Evolutionary conservation across 2,888 invertebrate species (phyloP), one percentile per base, ranked within the genome.

Genomic region (Calliphora vomitoria): DNA sequence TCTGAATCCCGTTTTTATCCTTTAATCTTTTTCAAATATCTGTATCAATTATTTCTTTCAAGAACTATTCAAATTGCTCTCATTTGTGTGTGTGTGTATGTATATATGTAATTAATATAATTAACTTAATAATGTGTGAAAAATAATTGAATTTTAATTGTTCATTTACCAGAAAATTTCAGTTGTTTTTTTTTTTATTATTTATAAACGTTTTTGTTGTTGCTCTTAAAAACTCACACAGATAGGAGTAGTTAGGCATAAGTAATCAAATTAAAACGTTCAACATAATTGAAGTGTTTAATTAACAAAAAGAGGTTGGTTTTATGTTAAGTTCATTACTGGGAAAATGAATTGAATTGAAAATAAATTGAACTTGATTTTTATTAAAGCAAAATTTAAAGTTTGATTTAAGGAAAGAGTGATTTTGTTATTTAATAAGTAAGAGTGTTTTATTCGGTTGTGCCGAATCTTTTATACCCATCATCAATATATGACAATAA

Each of bases 101-200:
- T 44, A 2, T 44, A 44, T 6, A 8, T 3, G 68, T 68, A 10
- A 69, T 50, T 25, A 15, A 64, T 55, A 18, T 50, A 79, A 79
- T 79, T 79, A 79, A 79, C 60, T 79, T 79, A 79, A 79, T 60
- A 35, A 60, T 44, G 60, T 79, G 79, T 60, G 47, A 69, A 79
- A 44, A 58, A 60, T 79, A 79, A 79, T 69, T 79, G 68, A 79
- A 79, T 68, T 79, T 79, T 69, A 79, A 69, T 79, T 69, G 58
- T 69, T 47, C 58, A 47, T 68, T 68, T 50, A 35, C 55, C 55
- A 55, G 18, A 55, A 55, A 55, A 55, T 18, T 53, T 18, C 38
- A 41, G 25, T 35, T 6, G n/a, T 50, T 50, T 50, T 10, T 55
- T 55, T 44, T 44, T 1, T 6, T 18, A 4, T 55, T 55, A 20